Conservation (phyloP, 2,797 vertebrate genomes). For the Leucoraja ocellata region DNA sequence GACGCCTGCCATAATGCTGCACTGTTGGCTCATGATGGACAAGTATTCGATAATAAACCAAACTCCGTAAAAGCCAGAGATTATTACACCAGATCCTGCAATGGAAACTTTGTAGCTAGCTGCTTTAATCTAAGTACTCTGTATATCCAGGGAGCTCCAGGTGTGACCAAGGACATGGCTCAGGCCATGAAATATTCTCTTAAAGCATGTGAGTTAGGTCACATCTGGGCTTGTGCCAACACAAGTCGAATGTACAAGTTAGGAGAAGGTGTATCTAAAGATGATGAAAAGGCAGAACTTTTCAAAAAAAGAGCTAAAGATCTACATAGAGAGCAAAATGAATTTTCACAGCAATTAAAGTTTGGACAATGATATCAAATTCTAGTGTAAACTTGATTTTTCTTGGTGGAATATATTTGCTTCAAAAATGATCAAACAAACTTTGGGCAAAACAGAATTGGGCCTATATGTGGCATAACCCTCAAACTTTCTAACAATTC, state of each 20-base stretch:
- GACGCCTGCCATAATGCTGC: constrained; percentile 81
- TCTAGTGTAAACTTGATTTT: neutral
- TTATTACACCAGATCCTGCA: constrained; percentile 80
- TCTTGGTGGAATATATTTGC: neutral
- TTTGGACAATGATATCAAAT: constrained; percentile 62
- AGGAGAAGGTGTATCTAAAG: constrained; percentile 75
- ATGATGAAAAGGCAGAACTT: constrained; percentile 78
- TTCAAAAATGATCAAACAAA: neutral
- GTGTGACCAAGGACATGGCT: constrained; percentile 70
- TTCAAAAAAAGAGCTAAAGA: constrained; percentile 77
- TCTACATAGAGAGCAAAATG: constrained; percentile 68
- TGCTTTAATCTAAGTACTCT: constrained; percentile 86
- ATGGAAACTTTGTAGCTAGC: constrained; percentile 70
- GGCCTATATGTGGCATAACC: neutral
- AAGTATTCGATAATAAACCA: constrained; percentile 55
- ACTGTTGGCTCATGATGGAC: constrained; percentile 73
- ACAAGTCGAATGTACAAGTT: constrained; percentile 91
- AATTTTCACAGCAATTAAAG: constrained; percentile 60
- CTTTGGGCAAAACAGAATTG: neutral
- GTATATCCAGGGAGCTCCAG: constrained; percentile 71
- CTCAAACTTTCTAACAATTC: neutral
- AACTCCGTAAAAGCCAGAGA: constrained; percentile 60
- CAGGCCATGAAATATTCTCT: constrained; percentile 71
- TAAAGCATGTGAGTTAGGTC: constrained; percentile 83
- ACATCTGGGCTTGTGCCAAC: constrained; percentile 87